Base-by-base conservation (phyloP, 2,113 vertebrate genomes). In the Nipponia nippon region DNA sequence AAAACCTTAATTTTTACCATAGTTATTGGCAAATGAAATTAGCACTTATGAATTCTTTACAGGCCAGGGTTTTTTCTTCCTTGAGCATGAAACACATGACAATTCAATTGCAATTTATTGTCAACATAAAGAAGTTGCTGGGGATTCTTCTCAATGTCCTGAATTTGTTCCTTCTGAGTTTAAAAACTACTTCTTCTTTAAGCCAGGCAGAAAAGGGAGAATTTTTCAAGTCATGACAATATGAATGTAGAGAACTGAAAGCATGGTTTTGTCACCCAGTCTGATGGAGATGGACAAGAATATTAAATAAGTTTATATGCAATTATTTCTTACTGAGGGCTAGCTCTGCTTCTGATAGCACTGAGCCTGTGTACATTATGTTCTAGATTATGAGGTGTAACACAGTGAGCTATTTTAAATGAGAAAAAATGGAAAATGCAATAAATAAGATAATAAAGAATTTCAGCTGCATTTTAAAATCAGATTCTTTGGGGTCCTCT, bases 21-120 rank as follows among this genome's bases (percentile, higher is more conserved):
- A 47, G 59, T 46, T 83, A 80, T 15, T 72, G 17, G 25, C 40
- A 18, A 94, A 75, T 71, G 5, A 91, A 94, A 80, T 59, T 17
- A 91, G 47, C 34, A 83, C 26, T 84, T 72, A 26, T 1, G 13
- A 86, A 46, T 84, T 81, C 72, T 69, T 91, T 56, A 58, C 27
- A 72, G 40, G 38, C 44, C 62, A 82, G 52, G 16, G 15, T 76
- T 71, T 55, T 63, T 88, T 46, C 42, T 89, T 89, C 77, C 30
- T 76, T 66, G 30, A 75, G 36, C 26, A 69, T 13, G 19, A 89
- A 92, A 72, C 32, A 53, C 23, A 50, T 36, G 34, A 61, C 44
- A 93, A 87, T 46, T 89, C 55, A 91, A 83, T 40, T 73, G n/a
- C n/a, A 91, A 93, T 58, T 89, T 78, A 88, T 36, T 89, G 83